Conservation (phyloP, 2,797 vertebrate genomes). For the Chloroceryle inda region DNA sequence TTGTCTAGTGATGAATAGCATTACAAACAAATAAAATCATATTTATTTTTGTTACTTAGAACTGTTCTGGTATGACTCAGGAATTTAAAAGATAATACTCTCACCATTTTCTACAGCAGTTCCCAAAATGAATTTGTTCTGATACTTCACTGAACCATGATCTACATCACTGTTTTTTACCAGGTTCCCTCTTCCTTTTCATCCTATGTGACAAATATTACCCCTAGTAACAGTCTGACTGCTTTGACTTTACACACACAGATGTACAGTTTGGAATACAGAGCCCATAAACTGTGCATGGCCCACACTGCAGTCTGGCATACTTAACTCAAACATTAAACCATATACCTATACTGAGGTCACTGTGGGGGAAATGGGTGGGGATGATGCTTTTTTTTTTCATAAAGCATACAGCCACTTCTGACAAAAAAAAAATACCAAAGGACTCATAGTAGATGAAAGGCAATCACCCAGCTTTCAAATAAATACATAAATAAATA, state of each 20-base stretch:
- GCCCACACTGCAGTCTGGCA: neutral
- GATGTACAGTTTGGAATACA: neutral
- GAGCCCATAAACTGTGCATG: neutral
- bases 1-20: neutral
- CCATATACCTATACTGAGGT: fast-evolving
- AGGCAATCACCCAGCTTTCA: neutral
- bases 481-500: no score
- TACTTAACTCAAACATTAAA: neutral
- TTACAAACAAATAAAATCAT: neutral
- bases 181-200: neutral
- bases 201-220: neutral
- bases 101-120: neutral
- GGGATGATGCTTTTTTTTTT: neutral
- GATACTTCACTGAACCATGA: neutral
- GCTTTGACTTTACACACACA: neutral
- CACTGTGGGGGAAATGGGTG: neutral
- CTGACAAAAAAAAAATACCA: neutral
- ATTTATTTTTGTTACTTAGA: neutral
- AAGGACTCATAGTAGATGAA: neutral
- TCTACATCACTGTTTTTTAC: neutral
- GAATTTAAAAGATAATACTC: neutral
- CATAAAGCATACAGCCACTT: neutral
- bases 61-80: neutral
- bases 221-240: neutral
- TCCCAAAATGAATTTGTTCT: neutral